phyloP scores from a whole-genome alignment of 1,140 invertebrate species.

The Laodelphax striatellus region DNA sequence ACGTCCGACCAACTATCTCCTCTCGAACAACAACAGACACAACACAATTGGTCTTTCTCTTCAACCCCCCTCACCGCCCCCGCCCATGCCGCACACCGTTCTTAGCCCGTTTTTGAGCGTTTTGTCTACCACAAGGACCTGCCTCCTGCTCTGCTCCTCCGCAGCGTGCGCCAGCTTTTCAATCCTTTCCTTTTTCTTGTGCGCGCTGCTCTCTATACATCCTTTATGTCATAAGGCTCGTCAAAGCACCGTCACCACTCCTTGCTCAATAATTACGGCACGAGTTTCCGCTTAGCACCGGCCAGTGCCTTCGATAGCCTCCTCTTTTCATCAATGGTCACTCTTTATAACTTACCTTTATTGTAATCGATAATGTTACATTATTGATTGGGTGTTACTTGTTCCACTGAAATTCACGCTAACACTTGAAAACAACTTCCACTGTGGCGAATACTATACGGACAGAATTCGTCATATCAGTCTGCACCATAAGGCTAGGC shows the following conservation, averaged over 20 bases:
- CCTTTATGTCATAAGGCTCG: not conserved
- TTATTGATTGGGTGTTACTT: too few relatives aligned
- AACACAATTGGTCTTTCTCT: slow-evolving; percentile 7
- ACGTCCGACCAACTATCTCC: slow-evolving; percentile 15
- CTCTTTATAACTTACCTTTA: too few relatives aligned
- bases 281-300: too few relatives aligned
- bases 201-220: not conserved
- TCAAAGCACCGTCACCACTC: not conserved
- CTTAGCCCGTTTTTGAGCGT: not conserved
- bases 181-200: not conserved
- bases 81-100: not conserved
- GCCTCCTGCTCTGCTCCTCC: not conserved
- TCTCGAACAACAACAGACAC: slow-evolving; percentile 8
- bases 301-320: too few relatives aligned
- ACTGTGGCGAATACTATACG: too few relatives aligned
- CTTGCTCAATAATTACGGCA: not conserved
- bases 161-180: too few relatives aligned
- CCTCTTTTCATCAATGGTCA: too few relatives aligned
- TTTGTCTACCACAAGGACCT: not conserved
- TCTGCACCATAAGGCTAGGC: too few relatives aligned
- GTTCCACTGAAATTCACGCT: too few relatives aligned
- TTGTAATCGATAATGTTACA: too few relatives aligned
- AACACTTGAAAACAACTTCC: too few relatives aligned
- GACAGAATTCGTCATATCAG: too few relatives aligned
- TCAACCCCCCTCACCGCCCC: not conserved